Base-by-base conservation (phyloP, 2,888 invertebrate species). In the Pachymerium ferrugineum region DNA sequence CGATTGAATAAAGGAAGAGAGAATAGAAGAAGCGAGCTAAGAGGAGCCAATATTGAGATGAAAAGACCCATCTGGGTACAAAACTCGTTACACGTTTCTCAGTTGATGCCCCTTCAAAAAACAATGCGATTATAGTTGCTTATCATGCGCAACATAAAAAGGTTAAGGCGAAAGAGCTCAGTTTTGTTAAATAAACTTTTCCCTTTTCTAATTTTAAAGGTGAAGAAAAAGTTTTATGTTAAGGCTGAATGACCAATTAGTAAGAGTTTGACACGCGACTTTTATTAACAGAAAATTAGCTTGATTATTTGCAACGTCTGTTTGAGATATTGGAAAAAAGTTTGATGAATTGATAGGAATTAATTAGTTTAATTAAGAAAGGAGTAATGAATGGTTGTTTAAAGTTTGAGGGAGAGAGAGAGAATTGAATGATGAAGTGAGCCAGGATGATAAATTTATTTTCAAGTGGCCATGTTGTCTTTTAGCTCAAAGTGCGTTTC, bases 111-210 rank as follows among this genome's bases (percentile, higher is more conserved):
- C n/a, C 62, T 3, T 14, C 28, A 62, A 62, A n/a, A n/a, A 62
- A 62, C 62, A 62, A 62, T 62, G 62, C 62, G 62, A 62, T 62
- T 62, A 62, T 62, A 25, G 62, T 62, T 62, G 62, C 62, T 62
- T 62, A 28, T 62, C 25, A 28, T 62, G 62, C 28, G 62, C 62
- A 62, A 62, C 28, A 3, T 25, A n/a, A 14, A 62, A 62, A 62
- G 28, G n/a, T 10, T 62, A n/a, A 62, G 16, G 47, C 10, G 25
- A n/a, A n/a, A n/a, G 8, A 28, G 62, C 22, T 62, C 62, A 28
- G 28, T 62, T 62, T 62, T n/a, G n/a, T 62, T 62, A 28, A 62
- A 62, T 62, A 25, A n/a, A 25, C 28, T 62, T 62, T 62, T 62
- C 25, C 62, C 22, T 62, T 62, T 62, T 62, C 28, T 28, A 62